Evolutionary conservation across 37 sponge, comb jelly and placozoan species (phyloP), one percentile per base, ranked within the genome.

Genomic region (Ianthella basta): DNA sequence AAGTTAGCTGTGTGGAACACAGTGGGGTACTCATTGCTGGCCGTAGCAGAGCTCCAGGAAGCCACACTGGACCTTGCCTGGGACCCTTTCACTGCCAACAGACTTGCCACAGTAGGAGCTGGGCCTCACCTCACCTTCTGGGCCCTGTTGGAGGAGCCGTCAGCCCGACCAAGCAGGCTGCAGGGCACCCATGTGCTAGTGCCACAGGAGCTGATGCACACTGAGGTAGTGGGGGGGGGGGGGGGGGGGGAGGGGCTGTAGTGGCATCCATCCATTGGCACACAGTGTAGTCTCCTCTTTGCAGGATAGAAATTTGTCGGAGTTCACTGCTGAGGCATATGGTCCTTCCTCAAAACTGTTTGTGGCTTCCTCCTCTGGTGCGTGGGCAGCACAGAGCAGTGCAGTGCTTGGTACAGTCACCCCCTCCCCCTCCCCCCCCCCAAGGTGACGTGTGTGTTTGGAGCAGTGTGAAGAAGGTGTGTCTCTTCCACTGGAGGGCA

Each of bases 71-170:
- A 84, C 27, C 60, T 83, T 15, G 32, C 32, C 30, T 96, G 96
- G 96, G 91, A 96, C 72, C 91, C 96, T 0, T 55, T 54, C 80
- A 68, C 74, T 60, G 94, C 91, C n/a, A 90, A 93, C 72, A 95
- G 88, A 75, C 91, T 93, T 27, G 68, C 60, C 63, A 85, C 87
- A 50, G 92, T 93, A n/a, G 95, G 96, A 18, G 64, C 68, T 33
- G 80, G 83, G 20, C 68, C 64, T 15, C 41, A 55, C 55, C 33
- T 94, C 34, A 50, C 66, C 35, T 94, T 94, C 85, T 94, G 91
- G 91, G 40, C 32, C 16, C 54, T 94, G 59, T 25, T 88, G 27
- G 94, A 90, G 79, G 91, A 90, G 56, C 50, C 74, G 23, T 25
- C n/a, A 30, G 54, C 0, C 18, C 20, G 36, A 70, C 8, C 50